Evolutionary conservation across 2,797 vertebrate species (phyloP).

Genomic region (Kryptopterus vitreolus): DNA sequence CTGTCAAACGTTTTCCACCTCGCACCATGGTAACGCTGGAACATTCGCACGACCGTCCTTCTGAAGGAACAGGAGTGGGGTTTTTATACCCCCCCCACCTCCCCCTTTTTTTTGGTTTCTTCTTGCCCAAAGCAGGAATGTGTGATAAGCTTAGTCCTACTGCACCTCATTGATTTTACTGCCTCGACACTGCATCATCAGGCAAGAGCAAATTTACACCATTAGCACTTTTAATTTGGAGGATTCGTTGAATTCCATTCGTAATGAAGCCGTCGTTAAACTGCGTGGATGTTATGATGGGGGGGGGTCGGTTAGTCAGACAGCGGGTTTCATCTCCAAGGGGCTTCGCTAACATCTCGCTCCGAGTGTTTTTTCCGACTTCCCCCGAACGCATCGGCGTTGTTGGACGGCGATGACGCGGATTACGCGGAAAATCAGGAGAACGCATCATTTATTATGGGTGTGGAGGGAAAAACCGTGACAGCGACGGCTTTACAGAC

Average conservation of each 20-base stretch:
- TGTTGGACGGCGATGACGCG: constrained; percentile 11
- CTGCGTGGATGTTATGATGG: constrained; percentile 16
- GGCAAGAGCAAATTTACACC: constrained; percentile 8
- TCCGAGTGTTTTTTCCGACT: not conserved
- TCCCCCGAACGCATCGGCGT: not conserved
- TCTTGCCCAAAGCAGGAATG: constrained; percentile 16
- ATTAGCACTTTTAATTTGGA: constrained; percentile 19
- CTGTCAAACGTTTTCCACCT: no score
- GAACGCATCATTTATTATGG: constrained; percentile 21
- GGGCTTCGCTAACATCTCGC: not conserved
- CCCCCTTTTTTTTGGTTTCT: not conserved
- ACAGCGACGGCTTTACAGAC: not conserved
- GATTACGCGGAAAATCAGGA: constrained; percentile 28
- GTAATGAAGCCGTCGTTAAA: constrained; percentile 5
- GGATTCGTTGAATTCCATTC: not conserved
- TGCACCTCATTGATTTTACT: constrained; percentile 38
- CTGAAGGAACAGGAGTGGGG: not conserved
- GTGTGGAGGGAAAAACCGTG: not conserved
- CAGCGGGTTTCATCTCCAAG: not conserved
- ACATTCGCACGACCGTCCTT: not conserved
- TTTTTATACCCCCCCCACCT: no score
- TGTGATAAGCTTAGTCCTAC: constrained; percentile 4
- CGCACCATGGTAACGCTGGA: no score
- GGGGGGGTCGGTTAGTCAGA: not conserved
- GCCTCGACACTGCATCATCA: constrained; percentile 21